Evolutionary conservation across 2,797 vertebrate species (phyloP), one percentile per base, ranked within the genome.

Genomic region (Gymnodraco acuticeps): DNA sequence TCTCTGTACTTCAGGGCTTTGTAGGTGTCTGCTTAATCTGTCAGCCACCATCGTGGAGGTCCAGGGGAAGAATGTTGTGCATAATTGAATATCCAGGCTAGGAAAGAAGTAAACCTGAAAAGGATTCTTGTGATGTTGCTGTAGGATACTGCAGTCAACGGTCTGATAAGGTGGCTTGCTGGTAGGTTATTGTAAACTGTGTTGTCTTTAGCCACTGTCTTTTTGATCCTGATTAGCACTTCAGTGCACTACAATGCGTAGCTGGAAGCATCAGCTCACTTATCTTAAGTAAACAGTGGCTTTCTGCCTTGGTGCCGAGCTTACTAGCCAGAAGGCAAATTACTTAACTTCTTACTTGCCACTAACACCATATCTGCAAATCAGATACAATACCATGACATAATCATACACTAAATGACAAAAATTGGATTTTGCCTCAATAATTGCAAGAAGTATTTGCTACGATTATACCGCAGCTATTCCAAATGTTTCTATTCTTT

Each of bases 21-120:
- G 59, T 80, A 66, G 70, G 68, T 80, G 73, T 82, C 81, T 84
- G 72, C 68, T 75, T 60, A 81, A 75, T 76, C 80, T 85, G 87
- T 88, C 81, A 81, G 80, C 53, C 10, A 56, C 53, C 77, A 53
- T n/a, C 14, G 6, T 51, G 63, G 77, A 82, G 70, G 79, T 84
- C 85, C 81, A 33, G 66, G 33, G 52, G 68, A 51, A 85, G 60
- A 67, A n/a, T 45, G 70, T 47, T 48, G 51, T 62, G 73, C 70
- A 70, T 66, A 80, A 73, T 62, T 70, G 53, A 82, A 75, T 59
- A 64, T 73, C 43, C 58, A 56, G 56, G 64, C 47, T 43, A 10
- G 43, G 52, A 55, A 60, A 43, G 64, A 77, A 67, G 31, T 64
- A 62, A 74, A 59, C 51, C 41, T 59, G 7, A 56, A 43, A 48